Conservation (phyloP, 2,888 invertebrate species). For the Gortyna flavago region DNA sequence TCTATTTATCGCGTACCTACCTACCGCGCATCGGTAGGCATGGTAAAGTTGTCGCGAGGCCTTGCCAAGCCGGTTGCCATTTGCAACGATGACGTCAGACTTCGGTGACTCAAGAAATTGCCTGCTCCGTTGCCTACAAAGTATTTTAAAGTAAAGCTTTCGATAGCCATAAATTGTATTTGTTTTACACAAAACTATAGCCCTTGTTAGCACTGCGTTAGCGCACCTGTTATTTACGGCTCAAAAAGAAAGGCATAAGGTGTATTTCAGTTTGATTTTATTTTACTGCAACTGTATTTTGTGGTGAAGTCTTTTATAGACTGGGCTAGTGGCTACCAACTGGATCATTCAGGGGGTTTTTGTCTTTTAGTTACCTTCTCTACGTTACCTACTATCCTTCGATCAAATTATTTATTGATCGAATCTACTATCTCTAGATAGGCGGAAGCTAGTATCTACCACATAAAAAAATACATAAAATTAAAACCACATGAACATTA, state of each 20-base stretch:
- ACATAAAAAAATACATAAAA: no score
- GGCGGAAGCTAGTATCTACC: no score
- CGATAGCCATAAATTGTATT: slow-evolving; percentile 67
- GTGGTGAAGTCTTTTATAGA: slow-evolving; percentile 28
- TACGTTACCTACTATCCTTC: no score
- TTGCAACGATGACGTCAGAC: slow-evolving; percentile 83
- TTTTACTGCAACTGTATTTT: slow-evolving; percentile 41
- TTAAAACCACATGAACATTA: neutral
- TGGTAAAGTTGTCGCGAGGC: slow-evolving; percentile 72
- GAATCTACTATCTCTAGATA: no score
- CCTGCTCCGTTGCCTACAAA: slow-evolving; percentile 69
- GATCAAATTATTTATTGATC: no score
- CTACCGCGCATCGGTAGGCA: slow-evolving; percentile 50
- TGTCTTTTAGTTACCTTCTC: neutral
- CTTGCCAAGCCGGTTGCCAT: slow-evolving; percentile 82
- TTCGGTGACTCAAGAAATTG: slow-evolving; percentile 77
- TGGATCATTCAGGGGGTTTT: slow-evolving; percentile 14
- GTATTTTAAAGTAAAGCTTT: slow-evolving; percentile 72
- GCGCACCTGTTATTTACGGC: slow-evolving; percentile 57
- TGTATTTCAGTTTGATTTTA: slow-evolving; percentile 41
- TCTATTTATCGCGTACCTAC: slow-evolving; percentile 47
- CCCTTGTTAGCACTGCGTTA: slow-evolving; percentile 64
- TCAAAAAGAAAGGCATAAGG: slow-evolving; percentile 46
- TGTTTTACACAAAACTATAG: slow-evolving; percentile 66
- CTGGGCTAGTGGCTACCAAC: slow-evolving; percentile 8